These are phyloP conservation scores for Perdita meconis DNA, from an alignment of 2,888 invertebrate species.

Conservation along the genomic window DNA sequence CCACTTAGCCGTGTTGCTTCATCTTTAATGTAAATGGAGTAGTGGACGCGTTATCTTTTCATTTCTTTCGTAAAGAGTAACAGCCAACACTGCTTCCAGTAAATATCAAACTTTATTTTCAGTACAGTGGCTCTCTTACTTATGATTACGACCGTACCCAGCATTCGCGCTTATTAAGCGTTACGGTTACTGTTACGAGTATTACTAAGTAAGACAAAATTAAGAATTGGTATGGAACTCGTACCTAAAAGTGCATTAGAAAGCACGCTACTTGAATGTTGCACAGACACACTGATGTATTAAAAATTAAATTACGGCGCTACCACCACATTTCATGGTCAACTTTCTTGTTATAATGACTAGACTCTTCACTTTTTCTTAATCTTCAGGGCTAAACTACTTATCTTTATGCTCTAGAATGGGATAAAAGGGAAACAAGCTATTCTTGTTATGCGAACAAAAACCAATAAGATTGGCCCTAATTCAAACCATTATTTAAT, in stretches of 20 bases:
- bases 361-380: background rate
- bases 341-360: background rate
- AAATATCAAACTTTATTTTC: slow-evolving; percentile 13
- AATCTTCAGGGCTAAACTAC: background rate
- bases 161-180: slow-evolving; percentile 36
- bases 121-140: slow-evolving; percentile 10
- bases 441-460: no score
- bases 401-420: background rate
- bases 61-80: background rate
- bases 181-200: slow-evolving; percentile 44
- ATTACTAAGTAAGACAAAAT: slow-evolving; percentile 25
- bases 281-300: background rate
- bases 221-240: slow-evolving; percentile 10
- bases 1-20: background rate
- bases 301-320: background rate
- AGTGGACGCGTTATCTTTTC: background rate
- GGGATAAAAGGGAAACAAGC: background rate
- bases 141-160: slow-evolving; percentile 28
- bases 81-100: background rate
- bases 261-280: background rate
- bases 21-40: background rate
- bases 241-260: slow-evolving; percentile 18
- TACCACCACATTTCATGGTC: background rate
- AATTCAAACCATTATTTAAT: no score
- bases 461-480: no score